phyloP scores from a whole-genome alignment of 1,140 invertebrate species.

The Maconellicoccus hirsutus region DNA sequence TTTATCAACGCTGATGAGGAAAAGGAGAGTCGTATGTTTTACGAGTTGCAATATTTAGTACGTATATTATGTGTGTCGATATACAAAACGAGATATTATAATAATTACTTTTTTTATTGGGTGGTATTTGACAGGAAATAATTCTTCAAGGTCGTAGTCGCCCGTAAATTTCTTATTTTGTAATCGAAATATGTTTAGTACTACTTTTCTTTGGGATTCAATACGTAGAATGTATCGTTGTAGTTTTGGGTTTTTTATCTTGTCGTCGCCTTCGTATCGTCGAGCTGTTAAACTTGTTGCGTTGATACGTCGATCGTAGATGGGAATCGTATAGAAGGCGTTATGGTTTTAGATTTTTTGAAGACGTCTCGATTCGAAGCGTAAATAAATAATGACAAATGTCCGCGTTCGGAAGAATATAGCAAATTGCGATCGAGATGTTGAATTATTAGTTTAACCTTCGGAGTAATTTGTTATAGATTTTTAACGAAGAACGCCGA shows the following conservation, averaged over 20 bases:
- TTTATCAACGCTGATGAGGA: background rate
- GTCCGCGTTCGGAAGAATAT: too few relatives aligned
- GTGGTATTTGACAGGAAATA: conserved; percentile 4
- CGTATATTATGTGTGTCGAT: background rate
- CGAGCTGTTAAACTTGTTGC: background rate
- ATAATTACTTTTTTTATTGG: conserved; percentile 6
- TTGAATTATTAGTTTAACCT: background rate
- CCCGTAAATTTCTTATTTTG: conserved; percentile 1
- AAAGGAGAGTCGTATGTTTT: background rate
- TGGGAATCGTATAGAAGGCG: background rate
- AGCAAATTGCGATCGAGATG: too few relatives aligned
- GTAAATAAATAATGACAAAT: too few relatives aligned
- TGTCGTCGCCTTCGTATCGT: background rate
- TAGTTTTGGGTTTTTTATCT: background rate
- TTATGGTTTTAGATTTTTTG: too few relatives aligned
- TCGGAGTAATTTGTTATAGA: background rate
- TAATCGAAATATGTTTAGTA: background rate
- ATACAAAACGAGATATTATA: background rate
- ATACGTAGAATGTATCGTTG: background rate
- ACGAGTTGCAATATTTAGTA: too few relatives aligned
- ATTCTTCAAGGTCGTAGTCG: background rate
- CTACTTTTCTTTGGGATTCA: background rate
- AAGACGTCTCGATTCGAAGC: too few relatives aligned
- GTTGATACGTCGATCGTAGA: background rate
- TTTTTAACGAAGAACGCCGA: background rate